phyloP scores from a whole-genome alignment of 2,888 invertebrate genomes.

The Bedellia somnulentella region DNA sequence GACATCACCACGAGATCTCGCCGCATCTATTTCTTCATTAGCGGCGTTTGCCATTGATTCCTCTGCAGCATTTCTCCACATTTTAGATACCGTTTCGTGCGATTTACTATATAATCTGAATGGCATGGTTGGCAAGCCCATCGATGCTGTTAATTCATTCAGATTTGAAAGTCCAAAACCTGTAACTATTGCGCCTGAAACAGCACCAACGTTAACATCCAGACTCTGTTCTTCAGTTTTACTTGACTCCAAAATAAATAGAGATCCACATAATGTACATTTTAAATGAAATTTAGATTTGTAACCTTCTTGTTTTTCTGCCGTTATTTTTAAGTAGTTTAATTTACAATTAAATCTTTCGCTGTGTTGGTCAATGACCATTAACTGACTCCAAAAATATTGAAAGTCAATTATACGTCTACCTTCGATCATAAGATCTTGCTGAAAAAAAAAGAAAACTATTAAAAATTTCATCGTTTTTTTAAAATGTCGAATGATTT shows the following conservation, averaged over 20 bases:
- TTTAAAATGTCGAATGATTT: too few relatives aligned
- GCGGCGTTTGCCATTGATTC: conserved; percentile 2
- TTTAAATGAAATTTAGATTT: not conserved
- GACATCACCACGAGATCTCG: conserved; percentile 1
- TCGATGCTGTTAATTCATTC: not conserved
- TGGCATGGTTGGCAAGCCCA: not conserved
- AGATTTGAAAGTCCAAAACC: not conserved
- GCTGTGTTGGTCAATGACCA: not conserved
- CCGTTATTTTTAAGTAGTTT: not conserved
- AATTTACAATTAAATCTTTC: conserved; percentile 1
- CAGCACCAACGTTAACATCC: not conserved
- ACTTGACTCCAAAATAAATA: not conserved
- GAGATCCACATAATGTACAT: conserved; percentile 1
- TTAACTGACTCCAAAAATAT: not conserved
- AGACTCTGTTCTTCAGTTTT: not conserved
- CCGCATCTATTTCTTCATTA: not conserved
- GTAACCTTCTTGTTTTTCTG: not conserved
- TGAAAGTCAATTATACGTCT: not conserved
- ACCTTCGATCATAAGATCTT: too few relatives aligned
- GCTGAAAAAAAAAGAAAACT: too few relatives aligned
- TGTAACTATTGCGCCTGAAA: conserved; percentile 1
- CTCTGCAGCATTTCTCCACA: conserved; percentile 3
- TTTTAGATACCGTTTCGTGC: not conserved
- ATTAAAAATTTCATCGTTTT: too few relatives aligned
- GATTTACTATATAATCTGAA: not conserved